A percentile compares a stretch with the other conserved stretches of the same genome.
Evolutionary conservation across 2,797 vertebrate genomes (phyloP).

Genomic region (Hapalemur alaotrensis): DNA sequence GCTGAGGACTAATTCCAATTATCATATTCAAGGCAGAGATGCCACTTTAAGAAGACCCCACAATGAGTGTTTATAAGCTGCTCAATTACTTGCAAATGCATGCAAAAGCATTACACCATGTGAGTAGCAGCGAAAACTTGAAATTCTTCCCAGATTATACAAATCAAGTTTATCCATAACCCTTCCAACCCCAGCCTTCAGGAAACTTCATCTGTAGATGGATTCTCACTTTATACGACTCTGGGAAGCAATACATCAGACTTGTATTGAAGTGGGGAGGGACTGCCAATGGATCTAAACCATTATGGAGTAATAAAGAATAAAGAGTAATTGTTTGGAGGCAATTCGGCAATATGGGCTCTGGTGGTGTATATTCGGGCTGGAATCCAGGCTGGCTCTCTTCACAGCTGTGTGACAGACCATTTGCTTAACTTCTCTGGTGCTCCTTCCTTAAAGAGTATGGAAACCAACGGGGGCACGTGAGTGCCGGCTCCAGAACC

Average conservation of each 20-base stretch:
- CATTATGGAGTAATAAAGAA: neutral
- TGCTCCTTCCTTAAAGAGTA: neutral
- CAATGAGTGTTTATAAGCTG: neutral
- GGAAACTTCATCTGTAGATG: neutral
- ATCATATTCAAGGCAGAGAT: neutral
- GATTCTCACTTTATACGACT: neutral
- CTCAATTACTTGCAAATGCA: neutral
- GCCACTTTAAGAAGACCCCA: neutral
- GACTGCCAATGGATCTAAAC: neutral
- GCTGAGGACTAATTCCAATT: neutral
- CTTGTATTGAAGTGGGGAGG: neutral
- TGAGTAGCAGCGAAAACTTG: neutral
- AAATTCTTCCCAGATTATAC: neutral
- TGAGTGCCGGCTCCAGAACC: fast-evolving
- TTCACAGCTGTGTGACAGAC: neutral
- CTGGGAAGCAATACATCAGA: neutral
- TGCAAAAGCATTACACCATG: neutral
- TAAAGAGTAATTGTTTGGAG: neutral
- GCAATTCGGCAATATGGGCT: neutral
- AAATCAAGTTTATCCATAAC: neutral
- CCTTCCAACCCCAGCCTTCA: neutral
- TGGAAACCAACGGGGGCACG: neutral
- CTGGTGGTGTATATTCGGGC: fast-evolving
- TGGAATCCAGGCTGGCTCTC: neutral
- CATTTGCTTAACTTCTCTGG: neutral